phyloP scores from a whole-genome alignment of 2,797 vertebrate genomes.

The Chromobotia macracanthus region DNA sequence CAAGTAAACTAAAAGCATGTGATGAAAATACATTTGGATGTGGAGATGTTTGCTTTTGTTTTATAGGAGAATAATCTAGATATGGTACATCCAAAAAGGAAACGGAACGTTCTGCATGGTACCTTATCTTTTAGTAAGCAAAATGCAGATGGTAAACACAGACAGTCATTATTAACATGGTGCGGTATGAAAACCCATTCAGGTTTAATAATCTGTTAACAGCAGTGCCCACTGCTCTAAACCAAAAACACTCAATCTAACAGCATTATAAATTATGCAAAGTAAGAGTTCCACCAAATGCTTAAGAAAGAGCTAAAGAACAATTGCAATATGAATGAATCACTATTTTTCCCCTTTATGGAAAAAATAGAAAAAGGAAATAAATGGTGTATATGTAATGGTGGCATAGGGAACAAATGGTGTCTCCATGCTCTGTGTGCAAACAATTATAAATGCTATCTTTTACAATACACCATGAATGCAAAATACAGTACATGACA shows the following conservation, averaged over 20 bases:
- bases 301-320: not conserved
- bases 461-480: constrained; percentile 3
- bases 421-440: not conserved
- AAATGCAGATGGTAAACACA: not conserved
- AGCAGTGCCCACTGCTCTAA: constrained; percentile 8
- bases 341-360: not conserved
- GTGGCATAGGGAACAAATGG: too few species aligned
- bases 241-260: not conserved
- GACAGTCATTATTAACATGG: not conserved
- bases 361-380: too few species aligned
- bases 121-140: not conserved
- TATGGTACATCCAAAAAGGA: not conserved
- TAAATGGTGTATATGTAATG: too few species aligned
- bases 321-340: not conserved
- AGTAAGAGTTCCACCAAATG: constrained; percentile 3
- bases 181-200: not conserved
- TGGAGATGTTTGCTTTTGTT: not conserved
- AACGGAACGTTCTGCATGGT: not conserved
- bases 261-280: constrained; percentile 16
- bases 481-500: not conserved
- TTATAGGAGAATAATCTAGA: not conserved
- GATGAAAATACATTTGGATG: not conserved
- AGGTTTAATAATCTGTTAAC: constrained; percentile 2
- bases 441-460: not conserved
- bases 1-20: not conserved